These are phyloP conservation scores for Nematostella vectensis DNA, from an alignment of 92 coral and sea anemone species.

Conservation along the genomic window DNA sequence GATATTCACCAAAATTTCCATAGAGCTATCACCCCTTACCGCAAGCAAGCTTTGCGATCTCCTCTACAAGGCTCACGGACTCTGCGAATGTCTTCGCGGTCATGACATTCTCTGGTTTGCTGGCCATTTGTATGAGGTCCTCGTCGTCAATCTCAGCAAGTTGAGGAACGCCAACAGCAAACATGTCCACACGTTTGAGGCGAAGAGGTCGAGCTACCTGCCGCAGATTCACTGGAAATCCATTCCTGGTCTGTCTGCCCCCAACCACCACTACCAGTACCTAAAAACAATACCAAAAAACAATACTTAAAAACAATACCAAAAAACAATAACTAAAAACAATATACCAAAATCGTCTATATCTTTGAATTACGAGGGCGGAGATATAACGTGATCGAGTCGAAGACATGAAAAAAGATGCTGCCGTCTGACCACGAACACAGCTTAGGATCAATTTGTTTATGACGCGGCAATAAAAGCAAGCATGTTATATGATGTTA, in stretches of 20 bases:
- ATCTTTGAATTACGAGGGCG: no score
- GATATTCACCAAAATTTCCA: no score
- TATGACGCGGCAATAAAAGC: no score
- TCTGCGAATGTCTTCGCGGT: slow-evolving; percentile 20
- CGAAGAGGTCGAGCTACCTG: slow-evolving; percentile 12
- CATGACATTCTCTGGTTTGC: slow-evolving; percentile 22
- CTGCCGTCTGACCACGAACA: no score
- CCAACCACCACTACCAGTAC: slow-evolving; percentile 18
- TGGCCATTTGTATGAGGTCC: slow-evolving; percentile 22
- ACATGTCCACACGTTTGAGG: slow-evolving; percentile 20
- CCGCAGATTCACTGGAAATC: neutral
- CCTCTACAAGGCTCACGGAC: slow-evolving; percentile 19
- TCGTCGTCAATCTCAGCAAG: slow-evolving; percentile 20
- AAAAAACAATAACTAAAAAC: no score
- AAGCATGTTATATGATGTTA: no score
- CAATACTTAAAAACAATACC: no score
- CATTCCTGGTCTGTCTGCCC: slow-evolving; percentile 16
- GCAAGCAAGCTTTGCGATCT: slow-evolving; percentile 32
- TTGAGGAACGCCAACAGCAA: slow-evolving; percentile 25
- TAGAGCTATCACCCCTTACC: no score
- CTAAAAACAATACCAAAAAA: neutral
- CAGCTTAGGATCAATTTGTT: no score
- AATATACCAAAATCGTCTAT: no score
- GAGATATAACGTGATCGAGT: no score
- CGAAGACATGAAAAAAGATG: no score